Percentiles rank a stretch among this genome's conserved stretches.
Evolutionary conservation across 2,888 invertebrate genomes (phyloP).

Genomic region (Nebria salina): DNA sequence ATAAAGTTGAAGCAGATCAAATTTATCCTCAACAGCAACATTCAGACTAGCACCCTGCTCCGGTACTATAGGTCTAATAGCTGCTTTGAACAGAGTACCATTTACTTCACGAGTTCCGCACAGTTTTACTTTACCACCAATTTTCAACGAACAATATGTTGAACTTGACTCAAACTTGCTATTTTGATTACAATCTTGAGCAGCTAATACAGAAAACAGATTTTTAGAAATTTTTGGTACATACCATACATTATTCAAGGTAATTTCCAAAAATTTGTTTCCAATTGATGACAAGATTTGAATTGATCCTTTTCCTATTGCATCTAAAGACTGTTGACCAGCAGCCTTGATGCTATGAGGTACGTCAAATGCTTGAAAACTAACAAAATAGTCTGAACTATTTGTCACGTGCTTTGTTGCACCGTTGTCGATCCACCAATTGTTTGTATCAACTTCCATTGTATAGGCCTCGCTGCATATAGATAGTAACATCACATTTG

Average conservation of each 20-base stretch:
- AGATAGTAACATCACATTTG: too few relatives aligned
- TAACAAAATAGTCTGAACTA: conserved; percentile 44
- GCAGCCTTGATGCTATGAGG: conserved; percentile 49
- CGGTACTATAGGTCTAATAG: not conserved
- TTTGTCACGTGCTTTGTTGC: conserved; percentile 16
- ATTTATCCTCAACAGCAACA: conserved; percentile 5
- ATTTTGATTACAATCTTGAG: too few relatives aligned
- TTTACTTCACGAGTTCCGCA: not conserved
- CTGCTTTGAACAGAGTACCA: conserved; percentile 36
- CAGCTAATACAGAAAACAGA: too few relatives aligned
- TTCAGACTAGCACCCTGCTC: not conserved
- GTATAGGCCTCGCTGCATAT: too few relatives aligned
- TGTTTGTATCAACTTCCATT: too few relatives aligned
- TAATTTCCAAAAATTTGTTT: too few relatives aligned
- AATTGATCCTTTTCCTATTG: conserved; percentile 47
- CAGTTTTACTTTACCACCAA: too few relatives aligned
- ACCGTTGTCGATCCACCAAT: too few relatives aligned
- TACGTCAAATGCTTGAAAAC: conserved; percentile 47
- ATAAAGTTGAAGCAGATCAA: conserved; percentile 13
- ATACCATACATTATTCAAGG: too few relatives aligned
- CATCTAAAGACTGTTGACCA: conserved; percentile 48
- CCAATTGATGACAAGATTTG: not conserved
- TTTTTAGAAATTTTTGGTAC: not conserved
- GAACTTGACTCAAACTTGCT: too few relatives aligned
- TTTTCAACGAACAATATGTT: too few relatives aligned